Evolutionary conservation across 92 coral and sea anemone genomes (phyloP).

Genomic region (Epizoanthus rinbou): DNA sequence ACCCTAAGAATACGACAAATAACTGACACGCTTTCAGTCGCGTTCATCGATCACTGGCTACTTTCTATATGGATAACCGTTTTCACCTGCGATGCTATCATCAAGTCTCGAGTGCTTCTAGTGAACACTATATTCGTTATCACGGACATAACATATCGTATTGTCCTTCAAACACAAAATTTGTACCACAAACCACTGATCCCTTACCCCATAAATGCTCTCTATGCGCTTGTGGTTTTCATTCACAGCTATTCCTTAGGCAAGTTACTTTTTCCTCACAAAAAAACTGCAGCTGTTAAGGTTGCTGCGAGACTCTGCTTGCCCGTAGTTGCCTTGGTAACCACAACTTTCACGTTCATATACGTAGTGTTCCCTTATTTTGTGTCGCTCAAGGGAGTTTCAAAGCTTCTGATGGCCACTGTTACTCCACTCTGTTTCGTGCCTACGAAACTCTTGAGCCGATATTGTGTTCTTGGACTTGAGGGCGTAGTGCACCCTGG

Average conservation of each 20-base stretch:
- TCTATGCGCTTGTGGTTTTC: background rate
- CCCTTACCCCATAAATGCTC: background rate
- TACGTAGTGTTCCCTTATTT: constrained; percentile 24
- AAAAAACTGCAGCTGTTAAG: background rate
- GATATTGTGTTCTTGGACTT: constrained; percentile 31
- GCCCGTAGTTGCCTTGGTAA: constrained; percentile 8
- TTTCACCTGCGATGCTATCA: constrained; percentile 2
- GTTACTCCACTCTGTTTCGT: constrained; percentile 24
- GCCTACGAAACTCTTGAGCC: constrained; percentile 20
- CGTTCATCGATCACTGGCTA: constrained; percentile 33
- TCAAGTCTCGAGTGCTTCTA: background rate
- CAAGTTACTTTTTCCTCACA: constrained; percentile 15
- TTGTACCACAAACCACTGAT: background rate
- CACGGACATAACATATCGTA: constrained; percentile 8
- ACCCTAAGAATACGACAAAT: background rate
- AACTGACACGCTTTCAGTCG: background rate
- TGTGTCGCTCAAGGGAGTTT: background rate
- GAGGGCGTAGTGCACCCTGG: constrained; percentile 12
- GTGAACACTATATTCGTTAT: background rate
- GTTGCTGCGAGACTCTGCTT: constrained; percentile 8
- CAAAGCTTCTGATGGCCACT: constrained; percentile 28
- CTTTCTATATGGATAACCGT: constrained; percentile 16
- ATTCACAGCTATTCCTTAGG: background rate
- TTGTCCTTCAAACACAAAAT: constrained; percentile 3
- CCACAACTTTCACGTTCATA: constrained; percentile 1